Percentiles rank a stretch among this genome's conserved stretches.
These are phyloP conservation scores for Philhelius pedissequus DNA, from an alignment of 2,888 invertebrate species.

Conservation along the genomic window DNA sequence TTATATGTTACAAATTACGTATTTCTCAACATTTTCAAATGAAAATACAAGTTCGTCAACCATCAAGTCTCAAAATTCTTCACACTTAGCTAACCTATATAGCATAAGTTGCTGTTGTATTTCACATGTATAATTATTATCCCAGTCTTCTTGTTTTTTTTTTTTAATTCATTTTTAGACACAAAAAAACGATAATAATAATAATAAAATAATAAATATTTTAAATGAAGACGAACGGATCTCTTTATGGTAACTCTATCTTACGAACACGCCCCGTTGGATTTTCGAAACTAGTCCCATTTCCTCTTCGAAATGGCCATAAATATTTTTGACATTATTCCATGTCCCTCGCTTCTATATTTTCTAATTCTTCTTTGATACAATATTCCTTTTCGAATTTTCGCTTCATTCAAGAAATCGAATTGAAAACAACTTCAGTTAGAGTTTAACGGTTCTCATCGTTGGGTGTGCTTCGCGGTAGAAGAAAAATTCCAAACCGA, in stretches of 20 bases:
- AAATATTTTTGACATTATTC: slow-evolving; percentile 27
- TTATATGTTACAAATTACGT: no score
- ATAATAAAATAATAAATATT: no score
- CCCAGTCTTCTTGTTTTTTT: no score
- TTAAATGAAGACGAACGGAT: no score
- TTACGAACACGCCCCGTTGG: slow-evolving; percentile 1
- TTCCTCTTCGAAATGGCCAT: neutral
- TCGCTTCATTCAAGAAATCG: slow-evolving; percentile 39
- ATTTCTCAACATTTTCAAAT: no score
- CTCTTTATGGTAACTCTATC: neutral
- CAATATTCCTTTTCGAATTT: slow-evolving; percentile 19
- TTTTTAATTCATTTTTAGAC: no score
- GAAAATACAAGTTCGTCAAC: no score
- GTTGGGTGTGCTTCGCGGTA: slow-evolving; percentile 20
- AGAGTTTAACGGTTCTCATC: slow-evolving; percentile 58
- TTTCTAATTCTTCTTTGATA: neutral
- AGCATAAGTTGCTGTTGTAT: no score
- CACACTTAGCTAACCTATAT: no score
- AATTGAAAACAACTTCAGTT: slow-evolving; percentile 53
- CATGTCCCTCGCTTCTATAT: neutral
- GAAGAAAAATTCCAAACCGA: neutral
- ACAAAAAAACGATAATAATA: no score
- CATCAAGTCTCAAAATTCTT: no score
- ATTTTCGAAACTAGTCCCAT: neutral
- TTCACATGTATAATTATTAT: no score